These are phyloP conservation scores for Irena cyanogastra DNA, from an alignment of 2,113 vertebrate species.

Conservation along the genomic window DNA sequence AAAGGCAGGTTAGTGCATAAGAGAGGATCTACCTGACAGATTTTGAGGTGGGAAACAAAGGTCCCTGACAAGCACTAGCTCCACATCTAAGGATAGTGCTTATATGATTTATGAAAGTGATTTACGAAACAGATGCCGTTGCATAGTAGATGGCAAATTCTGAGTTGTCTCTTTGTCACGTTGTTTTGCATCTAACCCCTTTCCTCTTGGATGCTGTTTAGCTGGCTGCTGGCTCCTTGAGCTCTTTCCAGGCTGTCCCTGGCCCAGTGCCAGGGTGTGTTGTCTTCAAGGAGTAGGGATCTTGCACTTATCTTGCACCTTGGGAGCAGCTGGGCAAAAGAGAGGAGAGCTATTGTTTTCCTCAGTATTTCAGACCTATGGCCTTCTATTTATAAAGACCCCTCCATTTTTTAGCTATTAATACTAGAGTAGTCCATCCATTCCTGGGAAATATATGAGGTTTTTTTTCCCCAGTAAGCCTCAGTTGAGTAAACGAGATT, in stretches of 20 bases:
- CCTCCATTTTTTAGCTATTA: neutral
- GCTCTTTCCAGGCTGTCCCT: neutral
- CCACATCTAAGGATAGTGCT: neutral
- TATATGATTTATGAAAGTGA: neutral
- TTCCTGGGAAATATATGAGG: neutral
- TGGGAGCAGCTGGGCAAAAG: neutral
- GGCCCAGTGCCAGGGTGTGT: fast-evolving
- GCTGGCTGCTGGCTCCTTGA: neutral
- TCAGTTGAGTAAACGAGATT: neutral
- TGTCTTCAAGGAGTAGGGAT: neutral
- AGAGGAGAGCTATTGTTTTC: neutral
- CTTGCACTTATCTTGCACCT: neutral
- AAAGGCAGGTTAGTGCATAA: neutral
- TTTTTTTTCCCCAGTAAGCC: neutral
- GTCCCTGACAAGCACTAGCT: neutral
- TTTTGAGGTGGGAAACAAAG: neutral
- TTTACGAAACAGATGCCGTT: neutral
- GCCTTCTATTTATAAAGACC: neutral
- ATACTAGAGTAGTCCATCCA: neutral
- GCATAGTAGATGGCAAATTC: neutral
- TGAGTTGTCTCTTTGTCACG: neutral
- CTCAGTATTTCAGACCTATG: neutral
- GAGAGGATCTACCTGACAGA: neutral
- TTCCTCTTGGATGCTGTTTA: neutral
- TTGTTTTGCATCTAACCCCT: neutral